Percentiles rank a stretch among this genome's conserved stretches.
These are phyloP conservation scores for Orussus abietinus DNA, from an alignment of 1,140 invertebrate genomes.

Conservation along the genomic window DNA sequence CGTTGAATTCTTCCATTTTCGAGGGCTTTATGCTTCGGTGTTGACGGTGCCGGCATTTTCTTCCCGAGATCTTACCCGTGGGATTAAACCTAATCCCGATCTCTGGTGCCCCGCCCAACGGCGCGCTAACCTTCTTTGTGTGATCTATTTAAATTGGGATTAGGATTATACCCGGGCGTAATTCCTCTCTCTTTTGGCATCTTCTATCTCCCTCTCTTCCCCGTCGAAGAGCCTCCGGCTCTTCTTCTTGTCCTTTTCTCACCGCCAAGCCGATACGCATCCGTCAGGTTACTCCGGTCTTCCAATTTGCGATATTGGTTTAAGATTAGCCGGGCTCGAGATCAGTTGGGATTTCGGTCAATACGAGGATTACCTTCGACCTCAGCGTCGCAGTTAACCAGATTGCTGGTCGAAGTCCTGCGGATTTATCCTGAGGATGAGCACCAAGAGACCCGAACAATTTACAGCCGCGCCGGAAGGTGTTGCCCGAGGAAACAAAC, in stretches of 20 bases:
- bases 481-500: no score
- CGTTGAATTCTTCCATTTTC: no score
- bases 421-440: no score
- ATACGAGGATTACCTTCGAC: slow-evolving; percentile 21
- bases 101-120: slow-evolving; percentile 18
- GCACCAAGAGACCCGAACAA: no score
- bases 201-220: neutral
- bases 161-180: slow-evolving; percentile 10
- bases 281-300: slow-evolving; percentile 8
- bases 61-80: slow-evolving; percentile 14
- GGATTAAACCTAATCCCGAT: slow-evolving; percentile 22
- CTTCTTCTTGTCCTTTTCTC: no score
- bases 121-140: neutral
- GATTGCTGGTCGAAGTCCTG: slow-evolving; percentile 33
- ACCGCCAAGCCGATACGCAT: neutral
- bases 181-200: slow-evolving; percentile 7
- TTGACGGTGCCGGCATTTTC: slow-evolving; percentile 33
- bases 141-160: slow-evolving; percentile 35
- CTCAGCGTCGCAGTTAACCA: slow-evolving; percentile 26
- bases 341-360: slow-evolving; percentile 23
- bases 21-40: no score
- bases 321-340: slow-evolving; percentile 12
- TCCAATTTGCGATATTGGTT: slow-evolving; percentile 20
- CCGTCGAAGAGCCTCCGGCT: slow-evolving; percentile 1
- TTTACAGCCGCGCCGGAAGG: no score